Base-by-base conservation (phyloP, 2,888 invertebrate genomes). In the Adineta ricciae region DNA sequence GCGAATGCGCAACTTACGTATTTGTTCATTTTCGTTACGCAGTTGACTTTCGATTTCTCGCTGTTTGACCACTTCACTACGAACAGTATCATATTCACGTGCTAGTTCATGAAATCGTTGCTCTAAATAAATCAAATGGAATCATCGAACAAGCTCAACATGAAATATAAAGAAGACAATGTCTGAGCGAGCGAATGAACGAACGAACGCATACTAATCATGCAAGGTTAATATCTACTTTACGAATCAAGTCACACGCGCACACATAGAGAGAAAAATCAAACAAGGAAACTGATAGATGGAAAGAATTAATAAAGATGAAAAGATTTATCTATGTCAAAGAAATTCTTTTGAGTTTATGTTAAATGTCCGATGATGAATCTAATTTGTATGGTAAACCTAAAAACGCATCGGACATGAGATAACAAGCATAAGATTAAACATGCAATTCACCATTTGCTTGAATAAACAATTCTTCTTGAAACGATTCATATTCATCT, bases 91-190 rank as follows among this genome's bases (percentile, higher is more conserved):
- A 64, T 64, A 64, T 64, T 64, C 64, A 64, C 64, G 64, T 64
- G 64, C 64, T 64, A 64, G 11, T 64, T 64, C 64, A 64, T 64
- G 64, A 64, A 64, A 64, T 64, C 64, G 64, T 64, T 64, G 64
- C 5, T 64, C 64, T 64, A 64, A 64, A 64, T 64, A 64, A 64
- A 56, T n/a, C 56, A 56, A 56, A 64, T 64, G 64, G 32, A 64
- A 64, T 64, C 7, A 64, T 64, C 32, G 32, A 64, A 64, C 64
- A 64, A 64, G 64, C 64, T 64, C 64, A 64, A 64, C 64, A 64
- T 64, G 64, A 64, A 64, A 64, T 64, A 64, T 64, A 32, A 56
- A 64, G 64, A 64, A 64, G n/a, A n/a, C n/a, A 46, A 27, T 64
- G 64, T 64, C 32, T 27, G 32, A 64, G 64, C 64, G 64, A 64